These are phyloP conservation scores for Drosophila grimshawi DNA, from an alignment of 1,140 invertebrate species.

Conservation along the genomic window DNA sequence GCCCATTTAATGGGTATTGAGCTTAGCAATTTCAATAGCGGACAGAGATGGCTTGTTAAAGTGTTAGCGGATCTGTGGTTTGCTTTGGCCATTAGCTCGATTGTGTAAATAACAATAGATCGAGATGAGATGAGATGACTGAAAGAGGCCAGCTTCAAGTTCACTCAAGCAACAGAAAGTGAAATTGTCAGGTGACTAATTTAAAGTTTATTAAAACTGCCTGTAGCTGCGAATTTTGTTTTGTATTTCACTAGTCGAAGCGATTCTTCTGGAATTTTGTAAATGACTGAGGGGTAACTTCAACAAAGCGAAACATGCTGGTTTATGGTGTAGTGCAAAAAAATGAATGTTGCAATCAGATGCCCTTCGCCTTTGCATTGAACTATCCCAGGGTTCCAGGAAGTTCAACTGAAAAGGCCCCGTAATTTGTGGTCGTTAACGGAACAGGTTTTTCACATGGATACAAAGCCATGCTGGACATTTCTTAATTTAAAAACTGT, in stretches of 20 bases:
- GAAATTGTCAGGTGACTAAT: conserved; percentile 68
- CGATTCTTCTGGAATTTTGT: conserved; percentile 30
- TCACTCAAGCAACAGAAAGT: conserved; percentile 59
- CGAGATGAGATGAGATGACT: not conserved
- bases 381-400: conserved; percentile 62
- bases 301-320: no score
- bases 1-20: not conserved
- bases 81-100: conserved; percentile 60
- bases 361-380: conserved; percentile 71
- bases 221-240: conserved; percentile 2
- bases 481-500: conserved; percentile 61
- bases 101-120: conserved; percentile 56
- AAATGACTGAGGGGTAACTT: conserved; percentile 6
- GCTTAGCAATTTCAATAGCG: not conserved
- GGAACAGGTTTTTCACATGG: conserved; percentile 53
- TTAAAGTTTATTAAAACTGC: conserved; percentile 51
- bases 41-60: not conserved
- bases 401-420: conserved; percentile 42
- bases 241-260: not conserved
- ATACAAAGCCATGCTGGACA: conserved; percentile 17
- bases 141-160: conserved; percentile 44
- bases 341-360: conserved; percentile 60
- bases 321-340: conserved; percentile 3
- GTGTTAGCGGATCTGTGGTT: conserved; percentile 38
- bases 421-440: conserved; percentile 40